phyloP scores from a whole-genome alignment of 2,888 invertebrate species.

The Nezara viridula region DNA sequence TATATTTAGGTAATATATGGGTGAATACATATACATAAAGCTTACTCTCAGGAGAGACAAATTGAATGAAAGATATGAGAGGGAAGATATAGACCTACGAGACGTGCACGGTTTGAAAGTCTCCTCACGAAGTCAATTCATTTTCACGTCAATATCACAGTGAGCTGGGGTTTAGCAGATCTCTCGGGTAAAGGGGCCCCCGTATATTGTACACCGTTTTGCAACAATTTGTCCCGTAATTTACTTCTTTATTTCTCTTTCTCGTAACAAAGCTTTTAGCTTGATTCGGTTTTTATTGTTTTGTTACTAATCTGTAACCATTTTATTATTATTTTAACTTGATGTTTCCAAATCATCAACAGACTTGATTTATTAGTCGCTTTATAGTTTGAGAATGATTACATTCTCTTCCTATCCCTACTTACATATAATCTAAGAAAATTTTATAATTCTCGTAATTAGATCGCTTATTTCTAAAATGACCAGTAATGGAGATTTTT shows the following conservation, averaged over 20 bases:
- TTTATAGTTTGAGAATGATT: too few relatives aligned
- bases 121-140: conserved; percentile 48
- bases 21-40: background rate
- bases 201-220: conserved; percentile 14
- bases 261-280: background rate
- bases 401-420: too few relatives aligned
- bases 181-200: conserved; percentile 5
- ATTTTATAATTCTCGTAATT: too few relatives aligned
- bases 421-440: too few relatives aligned
- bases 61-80: conserved; percentile 26
- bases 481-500: too few relatives aligned
- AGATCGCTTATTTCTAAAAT: too few relatives aligned
- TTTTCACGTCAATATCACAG: conserved; percentile 43
- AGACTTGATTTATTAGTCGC: too few relatives aligned
- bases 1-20: background rate
- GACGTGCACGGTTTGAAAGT: background rate
- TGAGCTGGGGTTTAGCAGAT: conserved; percentile 32
- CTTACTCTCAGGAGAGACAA: background rate
- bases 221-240: conserved; percentile 35
- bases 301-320: too few relatives aligned
- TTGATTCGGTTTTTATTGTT: background rate
- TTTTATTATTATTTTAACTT: too few relatives aligned
- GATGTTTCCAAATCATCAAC: too few relatives aligned
- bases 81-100: background rate
- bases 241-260: conserved; percentile 20